Conservation (phyloP, 2,888 invertebrate species). For the Eupelmus urozonus region DNA sequence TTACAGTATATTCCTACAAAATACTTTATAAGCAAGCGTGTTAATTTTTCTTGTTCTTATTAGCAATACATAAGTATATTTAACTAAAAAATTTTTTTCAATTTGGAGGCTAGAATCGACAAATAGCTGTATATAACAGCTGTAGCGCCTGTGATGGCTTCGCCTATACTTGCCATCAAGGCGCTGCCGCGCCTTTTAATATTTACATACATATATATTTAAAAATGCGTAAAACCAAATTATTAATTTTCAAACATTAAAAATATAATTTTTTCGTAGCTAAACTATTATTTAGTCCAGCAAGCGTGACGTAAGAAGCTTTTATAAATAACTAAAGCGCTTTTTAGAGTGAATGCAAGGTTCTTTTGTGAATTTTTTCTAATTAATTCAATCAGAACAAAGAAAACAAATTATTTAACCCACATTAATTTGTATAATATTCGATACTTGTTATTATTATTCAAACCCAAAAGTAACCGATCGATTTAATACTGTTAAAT, state of each 20-base stretch:
- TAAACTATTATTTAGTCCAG: constrained; percentile 40
- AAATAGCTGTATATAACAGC: too few species aligned
- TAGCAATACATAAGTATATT: too few species aligned
- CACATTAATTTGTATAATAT: not conserved
- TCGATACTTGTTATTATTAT: not conserved
- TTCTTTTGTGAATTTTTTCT: constrained; percentile 22
- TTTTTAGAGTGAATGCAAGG: constrained; percentile 61
- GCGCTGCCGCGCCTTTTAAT: too few species aligned
- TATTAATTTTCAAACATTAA: too few species aligned
- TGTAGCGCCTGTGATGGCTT: too few species aligned
- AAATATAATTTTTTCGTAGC: too few species aligned
- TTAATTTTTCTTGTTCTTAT: not conserved
- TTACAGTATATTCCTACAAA: not conserved
- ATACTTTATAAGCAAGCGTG: too few species aligned
- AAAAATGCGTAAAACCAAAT: too few species aligned
- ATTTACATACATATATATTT: too few species aligned
- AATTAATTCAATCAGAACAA: constrained; percentile 20
- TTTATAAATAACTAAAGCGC: constrained; percentile 16
- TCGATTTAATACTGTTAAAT: too few species aligned
- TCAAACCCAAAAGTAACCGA: not conserved
- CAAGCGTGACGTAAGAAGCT: constrained; percentile 26
- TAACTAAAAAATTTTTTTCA: not conserved
- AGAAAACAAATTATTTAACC: constrained; percentile 8
- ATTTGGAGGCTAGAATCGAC: too few species aligned
- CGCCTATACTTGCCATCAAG: too few species aligned